A percentile compares a stretch with the other conserved stretches of the same genome.
Evolutionary conservation across 1,140 invertebrate species (phyloP).

Genomic region (Drosophila bipectinata): DNA sequence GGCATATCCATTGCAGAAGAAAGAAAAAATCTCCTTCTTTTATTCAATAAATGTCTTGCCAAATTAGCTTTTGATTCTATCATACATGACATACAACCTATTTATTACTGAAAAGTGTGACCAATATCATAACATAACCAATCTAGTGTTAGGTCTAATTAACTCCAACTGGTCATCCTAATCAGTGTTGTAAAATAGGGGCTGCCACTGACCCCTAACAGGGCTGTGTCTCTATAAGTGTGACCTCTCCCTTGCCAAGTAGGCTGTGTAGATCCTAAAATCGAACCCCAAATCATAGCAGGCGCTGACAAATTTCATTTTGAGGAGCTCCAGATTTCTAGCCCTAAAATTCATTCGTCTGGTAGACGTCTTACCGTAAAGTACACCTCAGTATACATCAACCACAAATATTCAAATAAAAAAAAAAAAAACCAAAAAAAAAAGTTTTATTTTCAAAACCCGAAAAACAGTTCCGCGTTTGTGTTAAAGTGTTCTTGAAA

Average conservation of each 20-base stretch:
- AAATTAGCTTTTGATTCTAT: conserved; percentile 3
- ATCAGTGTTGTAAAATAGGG: neutral
- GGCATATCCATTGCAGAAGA: conserved; percentile 1
- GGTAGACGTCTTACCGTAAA: conserved; percentile 43
- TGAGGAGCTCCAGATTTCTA: neutral
- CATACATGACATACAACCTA: neutral
- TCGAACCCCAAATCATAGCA: neutral
- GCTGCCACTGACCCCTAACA: neutral
- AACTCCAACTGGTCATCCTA: neutral
- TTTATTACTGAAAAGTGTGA: too few species aligned
- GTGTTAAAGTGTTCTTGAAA: conserved; percentile 19
- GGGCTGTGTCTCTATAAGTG: neutral
- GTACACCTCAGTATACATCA: conserved; percentile 29
- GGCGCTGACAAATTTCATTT: neutral
- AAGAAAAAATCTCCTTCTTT: conserved; percentile 4
- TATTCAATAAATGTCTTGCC: neutral
- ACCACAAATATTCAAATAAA: conserved; percentile 30
- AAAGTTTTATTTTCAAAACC: conserved; percentile 3
- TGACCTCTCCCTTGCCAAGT: neutral
- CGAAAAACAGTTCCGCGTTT: conserved; percentile 16
- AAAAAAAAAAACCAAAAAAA: conserved; percentile 31
- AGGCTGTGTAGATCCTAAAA: neutral
- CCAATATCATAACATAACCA: neutral
- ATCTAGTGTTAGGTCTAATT: neutral
- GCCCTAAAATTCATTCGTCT: conserved; percentile 44